Conservation (phyloP, 2,888 invertebrate genomes). For the Cosmia trapezina region DNA sequence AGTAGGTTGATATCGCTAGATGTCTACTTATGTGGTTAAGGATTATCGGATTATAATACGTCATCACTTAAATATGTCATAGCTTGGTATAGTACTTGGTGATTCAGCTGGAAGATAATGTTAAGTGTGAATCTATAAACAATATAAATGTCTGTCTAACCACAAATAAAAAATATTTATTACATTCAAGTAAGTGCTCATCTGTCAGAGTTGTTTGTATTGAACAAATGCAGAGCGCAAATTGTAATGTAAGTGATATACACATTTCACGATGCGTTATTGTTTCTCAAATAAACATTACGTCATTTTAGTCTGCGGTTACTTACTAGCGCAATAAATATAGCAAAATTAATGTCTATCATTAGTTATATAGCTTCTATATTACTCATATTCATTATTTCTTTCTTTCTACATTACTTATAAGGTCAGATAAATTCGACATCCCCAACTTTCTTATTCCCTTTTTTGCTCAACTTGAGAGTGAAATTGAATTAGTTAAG, state of each 20-base stretch:
- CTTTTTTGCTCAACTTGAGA: constrained; percentile 57
- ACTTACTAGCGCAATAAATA: constrained; percentile 46
- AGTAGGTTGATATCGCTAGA: constrained; percentile 15
- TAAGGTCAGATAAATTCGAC: constrained; percentile 54
- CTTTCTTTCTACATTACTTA: constrained; percentile 39
- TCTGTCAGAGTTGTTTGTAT: constrained; percentile 23
- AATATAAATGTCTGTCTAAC: neutral
- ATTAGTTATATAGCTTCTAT: constrained; percentile 45
- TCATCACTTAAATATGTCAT: constrained; percentile 10
- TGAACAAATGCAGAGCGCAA: constrained; percentile 29
- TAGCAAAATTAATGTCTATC: constrained; percentile 12
- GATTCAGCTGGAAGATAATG: constrained; percentile 5
- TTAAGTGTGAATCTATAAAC: neutral
- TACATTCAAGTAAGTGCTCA: constrained; percentile 26
- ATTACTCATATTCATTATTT: constrained; percentile 34
- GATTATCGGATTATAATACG: constrained; percentile 33
- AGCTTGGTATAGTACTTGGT: neutral
- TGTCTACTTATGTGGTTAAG: constrained; percentile 15
- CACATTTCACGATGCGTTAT: constrained; percentile 42
- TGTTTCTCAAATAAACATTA: constrained; percentile 46
- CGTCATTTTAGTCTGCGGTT: constrained; percentile 55
- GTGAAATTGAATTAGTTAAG: constrained; percentile 65
- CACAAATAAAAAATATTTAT: constrained; percentile 23
- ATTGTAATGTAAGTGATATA: constrained; percentile 28
- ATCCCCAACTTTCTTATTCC: constrained; percentile 47